These are phyloP conservation scores for Cheilosia vulpina DNA, from an alignment of 2,888 invertebrate species.

Conservation along the genomic window DNA sequence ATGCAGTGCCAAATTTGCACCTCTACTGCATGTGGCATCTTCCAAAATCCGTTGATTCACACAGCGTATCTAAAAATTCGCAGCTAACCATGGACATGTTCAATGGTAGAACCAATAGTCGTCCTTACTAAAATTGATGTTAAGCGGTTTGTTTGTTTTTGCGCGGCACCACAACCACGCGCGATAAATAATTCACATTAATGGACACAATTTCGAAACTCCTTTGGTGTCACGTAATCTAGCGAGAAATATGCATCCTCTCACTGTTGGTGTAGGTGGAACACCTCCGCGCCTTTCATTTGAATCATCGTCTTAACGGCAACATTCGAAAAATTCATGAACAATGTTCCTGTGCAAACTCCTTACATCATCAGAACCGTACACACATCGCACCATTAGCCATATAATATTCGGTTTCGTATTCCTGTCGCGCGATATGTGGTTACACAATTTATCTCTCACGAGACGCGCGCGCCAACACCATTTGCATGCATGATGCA, in stretches of 20 bases:
- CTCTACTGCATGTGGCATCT: too few relatives aligned
- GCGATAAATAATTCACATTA: conserved; percentile 34
- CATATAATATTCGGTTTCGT: not conserved
- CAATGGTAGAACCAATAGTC: too few relatives aligned
- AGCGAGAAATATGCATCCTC: conserved; percentile 39
- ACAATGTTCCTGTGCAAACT: conserved; percentile 25
- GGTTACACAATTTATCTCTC: conserved; percentile 55
- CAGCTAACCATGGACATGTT: too few relatives aligned
- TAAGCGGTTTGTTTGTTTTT: not conserved
- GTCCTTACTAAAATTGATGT: not conserved
- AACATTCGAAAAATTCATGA: conserved; percentile 51
- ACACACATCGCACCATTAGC: conserved; percentile 29
- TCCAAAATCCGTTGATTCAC: too few relatives aligned
- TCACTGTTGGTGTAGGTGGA: conserved; percentile 10
- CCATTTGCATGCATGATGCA: conserved; percentile 54
- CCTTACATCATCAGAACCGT: conserved; percentile 55
- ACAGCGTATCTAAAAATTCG: too few relatives aligned
- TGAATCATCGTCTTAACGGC: conserved; percentile 44
- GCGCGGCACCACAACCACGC: not conserved
- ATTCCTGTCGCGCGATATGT: conserved; percentile 45
- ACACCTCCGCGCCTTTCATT: conserved; percentile 33
- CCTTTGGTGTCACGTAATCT: conserved; percentile 30
- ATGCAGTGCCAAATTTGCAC: too few relatives aligned
- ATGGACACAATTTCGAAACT: conserved; percentile 23
- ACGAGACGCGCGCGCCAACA: conserved; percentile 41